Evolutionary conservation across 2,797 vertebrate genomes (phyloP).

Genomic region (Lerista edwardsae): DNA sequence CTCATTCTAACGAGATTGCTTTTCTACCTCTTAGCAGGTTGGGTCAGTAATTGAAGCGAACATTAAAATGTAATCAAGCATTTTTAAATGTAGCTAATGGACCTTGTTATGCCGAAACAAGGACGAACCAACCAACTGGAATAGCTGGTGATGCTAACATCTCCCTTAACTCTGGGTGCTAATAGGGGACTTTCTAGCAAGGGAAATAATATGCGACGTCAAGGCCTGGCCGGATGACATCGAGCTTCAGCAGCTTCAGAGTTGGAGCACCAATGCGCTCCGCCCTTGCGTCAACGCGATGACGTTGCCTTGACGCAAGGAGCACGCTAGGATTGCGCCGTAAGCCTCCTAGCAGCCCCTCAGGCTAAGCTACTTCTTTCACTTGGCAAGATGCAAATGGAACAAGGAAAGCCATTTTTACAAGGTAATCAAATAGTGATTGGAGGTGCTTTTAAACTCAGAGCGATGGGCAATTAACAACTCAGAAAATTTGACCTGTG

Average conservation of each 20-base stretch:
- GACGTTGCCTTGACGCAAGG: too few species aligned
- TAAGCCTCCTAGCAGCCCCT: neutral
- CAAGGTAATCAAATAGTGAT: neutral
- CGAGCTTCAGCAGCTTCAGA: too few species aligned
- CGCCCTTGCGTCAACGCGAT: too few species aligned
- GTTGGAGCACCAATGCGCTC: too few species aligned
- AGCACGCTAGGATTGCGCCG: too few species aligned
- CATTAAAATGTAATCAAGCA: conserved; percentile 49
- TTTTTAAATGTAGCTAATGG: conserved; percentile 40
- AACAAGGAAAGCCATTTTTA: neutral
- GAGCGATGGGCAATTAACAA: neutral
- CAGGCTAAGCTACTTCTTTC: neutral
- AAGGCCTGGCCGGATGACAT: too few species aligned
- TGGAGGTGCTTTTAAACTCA: neutral
- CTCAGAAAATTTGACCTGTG: neutral
- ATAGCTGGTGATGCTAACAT: conserved; percentile 13
- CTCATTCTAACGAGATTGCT: conserved; percentile 53
- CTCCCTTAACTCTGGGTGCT: conserved; percentile 10
- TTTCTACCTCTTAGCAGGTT: conserved; percentile 48
- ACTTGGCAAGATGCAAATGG: neutral
- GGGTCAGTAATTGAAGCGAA: conserved; percentile 48
- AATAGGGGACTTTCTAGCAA: neutral
- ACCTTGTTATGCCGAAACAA: conserved; percentile 26
- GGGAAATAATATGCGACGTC: neutral
- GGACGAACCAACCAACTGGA: neutral